Conservation (phyloP, 2,797 vertebrate genomes). For the Myotis myotis region DNA sequence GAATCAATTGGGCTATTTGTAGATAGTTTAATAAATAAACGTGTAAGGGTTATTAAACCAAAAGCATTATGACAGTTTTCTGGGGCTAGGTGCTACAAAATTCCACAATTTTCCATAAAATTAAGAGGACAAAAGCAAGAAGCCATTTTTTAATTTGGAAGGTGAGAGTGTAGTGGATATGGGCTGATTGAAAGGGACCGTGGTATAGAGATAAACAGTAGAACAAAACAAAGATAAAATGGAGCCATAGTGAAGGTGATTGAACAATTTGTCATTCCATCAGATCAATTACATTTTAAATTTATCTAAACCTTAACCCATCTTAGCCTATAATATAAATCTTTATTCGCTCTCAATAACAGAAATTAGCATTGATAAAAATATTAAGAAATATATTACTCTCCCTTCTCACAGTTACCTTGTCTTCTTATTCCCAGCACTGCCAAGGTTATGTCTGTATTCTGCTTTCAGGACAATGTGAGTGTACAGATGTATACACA, state of each 20-base stretch:
- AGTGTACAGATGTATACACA: rapidly evolving
- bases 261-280: background rate
- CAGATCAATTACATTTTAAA: background rate
- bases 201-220: background rate
- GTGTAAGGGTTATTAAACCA: background rate
- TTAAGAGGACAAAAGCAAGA: background rate
- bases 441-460: background rate
- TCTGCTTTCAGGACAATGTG: background rate
- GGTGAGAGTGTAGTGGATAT: no score
- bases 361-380: background rate
- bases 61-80: background rate
- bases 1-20: background rate
- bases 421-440: background rate
- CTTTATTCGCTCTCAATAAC: background rate
- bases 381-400: background rate
- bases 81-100: background rate
- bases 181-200: rapidly evolving
- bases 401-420: background rate
- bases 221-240: background rate
- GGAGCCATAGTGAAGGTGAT: background rate
- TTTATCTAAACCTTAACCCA: background rate
- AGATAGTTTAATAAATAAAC: background rate
- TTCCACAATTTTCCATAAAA: background rate
- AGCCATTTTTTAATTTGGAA: background rate
- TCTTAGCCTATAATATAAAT: background rate